Base-by-base conservation (phyloP, 2,797 vertebrate genomes). In the Centropyge bicolor region DNA sequence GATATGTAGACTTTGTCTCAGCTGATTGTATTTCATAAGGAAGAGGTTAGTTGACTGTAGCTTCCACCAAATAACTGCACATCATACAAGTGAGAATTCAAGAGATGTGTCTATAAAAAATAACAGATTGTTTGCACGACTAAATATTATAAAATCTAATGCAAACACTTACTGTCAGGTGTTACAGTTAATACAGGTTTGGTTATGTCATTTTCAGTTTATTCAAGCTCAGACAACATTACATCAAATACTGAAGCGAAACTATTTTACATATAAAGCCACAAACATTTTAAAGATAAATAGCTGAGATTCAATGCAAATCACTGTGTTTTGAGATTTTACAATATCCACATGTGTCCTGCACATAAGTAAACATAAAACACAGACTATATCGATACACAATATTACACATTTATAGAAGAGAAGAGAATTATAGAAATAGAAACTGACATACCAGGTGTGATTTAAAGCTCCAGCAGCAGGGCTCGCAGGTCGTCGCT, bases 391-490 rank as follows among this genome's bases (percentile, higher is more conserved):
- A 3, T 52, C 20, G 35, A 46, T 13, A 57, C 57, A 11, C 5
- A 11, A 19, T 43, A 51, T 22, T 13, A 7, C 5, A n/a, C 43
- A 40, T 43, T 4, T 4, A 41, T 61, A 60, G 24, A 2, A 27
- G 54, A 57, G 38, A 0, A 3, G 0, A 46, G 14, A 52, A 41
- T 3, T 31, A 31, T 31, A 31, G 2, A 31, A 31, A 31, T 31
- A 4, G 27, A 31, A 31, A 31, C 27, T 31, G 16, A 77, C 86
- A 22, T 89, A 91, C 91, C 91, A 14, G 36, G 36, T 77, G 54
- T 67, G 36, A 8, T 64, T 74, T 75, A 48, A 60, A 66, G 64
- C 56, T 48, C 66, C 3, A 8, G 71, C 55, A 19, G 75, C 56
- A 40, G 52, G 40, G 72, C 71, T 8, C 38, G 72, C 84, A 49